Base-by-base conservation (phyloP, 2,888 invertebrate genomes). In the Drosophila kuntzei region DNA sequence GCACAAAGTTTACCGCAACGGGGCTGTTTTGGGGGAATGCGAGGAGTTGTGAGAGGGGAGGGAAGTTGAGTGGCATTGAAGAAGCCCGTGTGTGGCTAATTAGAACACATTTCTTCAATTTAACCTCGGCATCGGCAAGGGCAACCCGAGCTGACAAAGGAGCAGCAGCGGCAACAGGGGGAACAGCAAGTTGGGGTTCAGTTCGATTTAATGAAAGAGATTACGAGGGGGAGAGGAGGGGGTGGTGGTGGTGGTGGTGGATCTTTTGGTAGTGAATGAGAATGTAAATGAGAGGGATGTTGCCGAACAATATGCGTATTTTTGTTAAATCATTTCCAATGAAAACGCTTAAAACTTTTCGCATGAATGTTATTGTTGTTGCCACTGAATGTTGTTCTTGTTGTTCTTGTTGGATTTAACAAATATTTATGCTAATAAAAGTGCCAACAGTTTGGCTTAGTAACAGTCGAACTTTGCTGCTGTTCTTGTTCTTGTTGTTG, bases 81-180 rank as follows among this genome's bases (percentile, higher is more conserved):
- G 69, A 49, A 63, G 53, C 62, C 63, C 69, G 88, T 87, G 83
- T 87, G 82, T 75, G 78, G 83, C 84, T 85, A 85, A 85, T 85
- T 85, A 88, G 84, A 83, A 85, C 83, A 85, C 84, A 85, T 85
- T 85, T 85, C 84, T 85, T 79, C 84, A 88, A 85, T 85, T 85
- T 85, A 86, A 88, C 80, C 84, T 72, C 69, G 61, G 57, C 71
- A 73, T 67, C 44, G 57, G 64, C 9, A 43, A 62, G 59, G 64
- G 64, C 67, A 68, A 70, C 65, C 62, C 51, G 62, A 69, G 66
- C 74, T 66, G 44, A 73, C 51, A 67, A 71, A 68, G 65, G 62
- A 49, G 46, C 51, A 61, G 18, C 62, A 29, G 20, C 16, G n/a
- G 14, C 22, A 44, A 27, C 53, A 47, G 51, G 32, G 41, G 27